phyloP scores from a whole-genome alignment of 1,140 invertebrate genomes.

The Heliothis virescens region DNA sequence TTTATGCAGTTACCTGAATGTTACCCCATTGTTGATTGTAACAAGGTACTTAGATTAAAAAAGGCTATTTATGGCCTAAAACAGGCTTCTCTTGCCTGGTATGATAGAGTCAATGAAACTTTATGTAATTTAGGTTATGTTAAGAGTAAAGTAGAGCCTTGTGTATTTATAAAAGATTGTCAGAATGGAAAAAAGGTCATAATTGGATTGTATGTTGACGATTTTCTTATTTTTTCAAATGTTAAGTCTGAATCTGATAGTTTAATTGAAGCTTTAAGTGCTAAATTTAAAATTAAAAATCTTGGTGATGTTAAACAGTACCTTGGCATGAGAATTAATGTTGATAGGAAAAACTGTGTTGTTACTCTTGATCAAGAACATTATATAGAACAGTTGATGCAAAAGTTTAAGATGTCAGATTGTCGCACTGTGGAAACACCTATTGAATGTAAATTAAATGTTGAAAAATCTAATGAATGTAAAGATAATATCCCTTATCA shows the following conservation, averaged over 20 bases:
- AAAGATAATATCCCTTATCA: slow-evolving; percentile 24
- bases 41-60: slow-evolving; percentile 48
- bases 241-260: slow-evolving; percentile 48
- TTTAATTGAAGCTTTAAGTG: slow-evolving; percentile 51
- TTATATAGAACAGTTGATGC: slow-evolving; percentile 51
- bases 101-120: slow-evolving; percentile 49
- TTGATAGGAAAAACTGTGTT: slow-evolving; percentile 49
- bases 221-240: slow-evolving; percentile 63
- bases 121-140: slow-evolving; percentile 47
- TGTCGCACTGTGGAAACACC: slow-evolving; percentile 49
- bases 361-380: slow-evolving; percentile 55
- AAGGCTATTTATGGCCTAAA: slow-evolving; percentile 57
- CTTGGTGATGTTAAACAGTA: not conserved
- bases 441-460: slow-evolving; percentile 51
- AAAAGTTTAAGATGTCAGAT: slow-evolving; percentile 53
- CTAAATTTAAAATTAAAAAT: slow-evolving; percentile 54
- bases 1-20: slow-evolving; percentile 76
- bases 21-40: slow-evolving; percentile 46
- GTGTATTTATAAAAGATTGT: slow-evolving; percentile 5
- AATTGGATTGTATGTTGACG: slow-evolving; percentile 56
- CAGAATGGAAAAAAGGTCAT: not conserved
- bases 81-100: slow-evolving; percentile 53
- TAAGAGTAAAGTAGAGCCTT: slow-evolving; percentile 17
- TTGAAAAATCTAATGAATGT: slow-evolving; percentile 40
- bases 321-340: too few species aligned